Evolutionary conservation across 2,113 vertebrate species (phyloP), one percentile per base, ranked within the genome.

Genomic region (Hemiscyllium ocellatum): DNA sequence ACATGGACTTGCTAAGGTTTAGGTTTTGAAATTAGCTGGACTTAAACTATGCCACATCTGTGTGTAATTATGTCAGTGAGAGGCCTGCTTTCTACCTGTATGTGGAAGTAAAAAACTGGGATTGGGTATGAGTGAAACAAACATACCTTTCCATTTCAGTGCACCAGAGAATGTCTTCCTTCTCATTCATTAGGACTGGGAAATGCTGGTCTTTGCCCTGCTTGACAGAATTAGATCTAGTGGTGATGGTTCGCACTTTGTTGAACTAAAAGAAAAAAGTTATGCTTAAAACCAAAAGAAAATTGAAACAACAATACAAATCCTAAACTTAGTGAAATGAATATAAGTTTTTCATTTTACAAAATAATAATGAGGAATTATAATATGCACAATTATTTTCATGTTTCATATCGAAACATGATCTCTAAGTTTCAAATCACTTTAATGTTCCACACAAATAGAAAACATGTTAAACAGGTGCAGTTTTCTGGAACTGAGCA

Each of bases 151-250:
- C 99, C 98, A 99, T 99, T 98, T 99, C 99, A 96, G 99, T 99
- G 98, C 99, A 99, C 99, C 99, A 99, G 66, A 99, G 97, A 95
- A 99, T 99, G 98, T 99, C 99, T 96, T 99, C 99, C 97, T 99
- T 99, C 96, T 99, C 99, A 3, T 99, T 99, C 99, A 99, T 99
- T 98, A 97, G 99, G 97, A 99, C 99, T 0, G 99, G 99, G 97
- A 99, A 99, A 96, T 99, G 99, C 98, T 99, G 99, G 97, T 99
- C 99, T 97, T 99, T 99, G 97, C 99, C 99, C 97, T 99, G 99
- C 97, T 99, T 99, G 97, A 99, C 99, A 97, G 99, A 99, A 96
- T 99, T 99, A 95, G 99, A 99, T 97, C 99, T 98, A 83, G 99
- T 99, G 97, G 99, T 99, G 97, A 99, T 99, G 96, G 99, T 99